These are phyloP conservation scores for Eupithecia tripunctaria DNA, from an alignment of 2,888 invertebrate genomes.

Conservation along the genomic window DNA sequence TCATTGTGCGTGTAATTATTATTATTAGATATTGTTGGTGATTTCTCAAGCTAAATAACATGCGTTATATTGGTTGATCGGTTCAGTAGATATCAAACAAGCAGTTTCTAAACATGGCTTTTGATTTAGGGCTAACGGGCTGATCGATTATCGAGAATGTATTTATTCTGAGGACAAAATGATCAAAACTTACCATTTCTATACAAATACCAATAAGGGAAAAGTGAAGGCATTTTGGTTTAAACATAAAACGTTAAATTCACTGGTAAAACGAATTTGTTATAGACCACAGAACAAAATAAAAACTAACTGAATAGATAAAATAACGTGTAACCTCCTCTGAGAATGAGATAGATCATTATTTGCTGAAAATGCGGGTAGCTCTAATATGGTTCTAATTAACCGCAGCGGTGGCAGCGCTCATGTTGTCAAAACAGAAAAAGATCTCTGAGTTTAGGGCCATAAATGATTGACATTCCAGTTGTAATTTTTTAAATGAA, in stretches of 20 bases:
- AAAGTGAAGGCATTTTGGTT: slow-evolving; percentile 40
- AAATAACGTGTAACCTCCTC: not conserved
- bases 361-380: slow-evolving; percentile 13
- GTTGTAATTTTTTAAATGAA: no score
- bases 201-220: slow-evolving; percentile 31
- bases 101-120: not conserved
- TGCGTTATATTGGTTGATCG: not conserved
- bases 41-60: not conserved
- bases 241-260: slow-evolving; percentile 16
- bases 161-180: not conserved
- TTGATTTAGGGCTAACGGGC: not conserved
- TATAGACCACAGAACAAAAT: not conserved
- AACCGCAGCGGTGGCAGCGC: not conserved
- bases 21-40: not conserved
- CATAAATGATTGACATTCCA: no score
- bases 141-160: not conserved
- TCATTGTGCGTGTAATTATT: not conserved
- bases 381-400: no score
- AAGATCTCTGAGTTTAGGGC: not conserved
- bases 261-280: not conserved
- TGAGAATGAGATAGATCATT: not conserved
- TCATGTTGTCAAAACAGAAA: not conserved
- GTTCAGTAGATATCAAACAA: not conserved
- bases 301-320: not conserved
- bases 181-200: slow-evolving; percentile 38